Evolutionary conservation across 2,888 invertebrate genomes (phyloP), one percentile per base, ranked within the genome.

Genomic region (Clunio marinus): DNA sequence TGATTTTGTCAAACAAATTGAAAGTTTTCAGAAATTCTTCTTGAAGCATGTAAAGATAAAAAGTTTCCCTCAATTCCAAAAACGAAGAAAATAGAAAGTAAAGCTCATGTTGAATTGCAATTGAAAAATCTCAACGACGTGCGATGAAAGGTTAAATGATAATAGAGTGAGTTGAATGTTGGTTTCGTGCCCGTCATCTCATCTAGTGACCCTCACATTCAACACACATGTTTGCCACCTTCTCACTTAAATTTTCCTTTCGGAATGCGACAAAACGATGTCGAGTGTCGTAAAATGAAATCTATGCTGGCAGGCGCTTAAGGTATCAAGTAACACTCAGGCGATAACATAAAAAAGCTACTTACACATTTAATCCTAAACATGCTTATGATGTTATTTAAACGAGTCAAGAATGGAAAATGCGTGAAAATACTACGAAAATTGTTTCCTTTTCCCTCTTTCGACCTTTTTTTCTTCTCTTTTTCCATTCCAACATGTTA

Each of bases 201-300:
- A 66, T 37, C n/a, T n/a, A 58, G 22, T 68, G 58, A 68, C 68
- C 68, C 68, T 68, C 68, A 25, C 68, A 68, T 68, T 58, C 28
- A 15, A 41, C 35, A 35, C 68, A 68, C 58, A 58, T 68, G 68
- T 58, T 41, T 68, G 41, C 3, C 58, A 17, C 32, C 66, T 55
- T 66, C 5, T 20, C 32, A 22, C 55, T 27, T 55, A 10, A 27
- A 1, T 45, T 13, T 8, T 62, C 62, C 37, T 17, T 37, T 25
- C n/a, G 8, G n/a, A n/a, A n/a, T n/a, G n/a, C n/a, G n/a, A n/a
- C n/a, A 24, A 3, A 45, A 57, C 57, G 25, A 13, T 7, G 17
- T 4, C 8, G 17, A 45, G 45, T 17, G 15, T 51, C 51, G 51
- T 51, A 51, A 51, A 51, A 51, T 10, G 22, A 41, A 57, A 45